Percentiles rank a stretch among this genome's conserved stretches.
phyloP scores from a whole-genome alignment of 2,797 vertebrate species.

The Hypotaenidia okinawae region DNA sequence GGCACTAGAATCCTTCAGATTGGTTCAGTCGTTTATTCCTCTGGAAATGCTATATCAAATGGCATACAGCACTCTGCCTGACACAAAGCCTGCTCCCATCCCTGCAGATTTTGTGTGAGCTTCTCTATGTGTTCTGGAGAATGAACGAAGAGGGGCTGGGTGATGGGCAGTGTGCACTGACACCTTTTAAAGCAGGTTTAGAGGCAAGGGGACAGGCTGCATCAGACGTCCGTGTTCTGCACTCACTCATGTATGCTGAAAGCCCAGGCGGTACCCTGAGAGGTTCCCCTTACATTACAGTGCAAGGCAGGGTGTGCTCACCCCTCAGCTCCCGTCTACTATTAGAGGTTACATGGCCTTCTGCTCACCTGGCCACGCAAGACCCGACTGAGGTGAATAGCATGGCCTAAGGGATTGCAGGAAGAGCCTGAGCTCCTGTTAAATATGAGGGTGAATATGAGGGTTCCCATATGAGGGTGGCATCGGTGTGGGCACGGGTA shows the following conservation, averaged over 20 bases:
- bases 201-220: background rate
- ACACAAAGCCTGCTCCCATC: background rate
- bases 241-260: fast-evolving
- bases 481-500: background rate
- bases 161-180: background rate
- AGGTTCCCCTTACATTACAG: background rate
- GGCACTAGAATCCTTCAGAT: background rate
- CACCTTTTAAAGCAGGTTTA: background rate
- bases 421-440: background rate
- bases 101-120: background rate
- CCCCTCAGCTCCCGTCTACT: background rate
- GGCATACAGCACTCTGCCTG: background rate
- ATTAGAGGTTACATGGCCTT: fast-evolving
- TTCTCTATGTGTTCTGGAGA: background rate
- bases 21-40: constrained; percentile 13
- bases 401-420: background rate
- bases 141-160: background rate
- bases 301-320: background rate
- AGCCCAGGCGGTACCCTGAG: fast-evolving
- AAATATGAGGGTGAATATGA: too few relatives aligned
- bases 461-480: background rate
- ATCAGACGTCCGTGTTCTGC: background rate
- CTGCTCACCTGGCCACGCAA: background rate
- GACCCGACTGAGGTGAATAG: background rate
- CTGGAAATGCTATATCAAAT: constrained; percentile 26